These are phyloP conservation scores for Musca vetustissima DNA, from an alignment of 1,140 invertebrate species.

Conservation along the genomic window DNA sequence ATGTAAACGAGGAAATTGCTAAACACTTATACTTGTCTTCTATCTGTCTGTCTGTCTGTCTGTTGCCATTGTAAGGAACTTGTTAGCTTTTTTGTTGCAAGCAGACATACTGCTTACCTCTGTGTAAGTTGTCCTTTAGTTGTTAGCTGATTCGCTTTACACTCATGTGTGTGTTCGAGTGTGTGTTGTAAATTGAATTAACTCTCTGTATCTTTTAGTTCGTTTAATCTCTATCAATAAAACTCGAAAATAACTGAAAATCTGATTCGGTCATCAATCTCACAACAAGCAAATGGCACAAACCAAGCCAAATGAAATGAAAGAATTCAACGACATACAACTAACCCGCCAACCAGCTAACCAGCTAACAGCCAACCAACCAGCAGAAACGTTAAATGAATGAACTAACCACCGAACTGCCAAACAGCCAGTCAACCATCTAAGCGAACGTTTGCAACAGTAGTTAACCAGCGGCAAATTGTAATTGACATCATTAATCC, in stretches of 20 bases:
- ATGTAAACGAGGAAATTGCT: conserved; percentile 22
- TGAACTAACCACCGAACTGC: no score
- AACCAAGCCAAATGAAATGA: no score
- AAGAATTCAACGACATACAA: no score
- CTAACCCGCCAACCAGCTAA: no score
- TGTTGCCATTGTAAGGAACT: not conserved
- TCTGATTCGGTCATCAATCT: conserved; percentile 16
- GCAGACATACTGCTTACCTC: not conserved
- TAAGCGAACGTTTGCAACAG: not conserved
- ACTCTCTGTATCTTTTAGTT: conserved; percentile 12
- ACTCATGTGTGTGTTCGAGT: not conserved
- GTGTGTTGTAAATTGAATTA: conserved; percentile 19
- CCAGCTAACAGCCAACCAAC: no score
- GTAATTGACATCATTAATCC: conserved; percentile 16
- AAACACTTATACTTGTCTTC: conserved; percentile 1
- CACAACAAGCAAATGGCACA: not conserved
- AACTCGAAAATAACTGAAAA: conserved; percentile 7
- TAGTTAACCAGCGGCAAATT: conserved; percentile 20
- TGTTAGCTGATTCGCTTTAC: not conserved
- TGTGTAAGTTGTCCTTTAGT: not conserved
- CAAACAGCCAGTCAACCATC: not conserved
- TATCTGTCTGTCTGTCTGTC: no score
- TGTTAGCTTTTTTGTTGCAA: conserved; percentile 1
- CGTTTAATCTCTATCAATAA: conserved; percentile 11
- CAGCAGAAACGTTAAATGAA: no score